A percentile compares a stretch with the other conserved stretches of the same genome.
Conservation (phyloP, 2,888 invertebrate genomes). For the Amaurobius ferox region DNA sequence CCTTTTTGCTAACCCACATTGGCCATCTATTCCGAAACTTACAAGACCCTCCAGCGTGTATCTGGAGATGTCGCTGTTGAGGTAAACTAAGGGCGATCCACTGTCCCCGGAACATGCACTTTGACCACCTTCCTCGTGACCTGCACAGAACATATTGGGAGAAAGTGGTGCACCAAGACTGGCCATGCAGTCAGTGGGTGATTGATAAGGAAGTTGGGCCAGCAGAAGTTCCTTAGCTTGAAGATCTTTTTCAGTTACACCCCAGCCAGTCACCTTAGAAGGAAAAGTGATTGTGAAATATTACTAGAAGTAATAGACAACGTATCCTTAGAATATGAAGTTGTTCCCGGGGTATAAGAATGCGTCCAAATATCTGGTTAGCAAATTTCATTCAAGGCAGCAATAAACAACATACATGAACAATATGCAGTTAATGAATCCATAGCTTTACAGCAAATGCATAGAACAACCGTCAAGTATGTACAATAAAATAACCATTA, state of each 20-base stretch:
- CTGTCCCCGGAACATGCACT: slow-evolving; percentile 65
- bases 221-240: slow-evolving; percentile 43
- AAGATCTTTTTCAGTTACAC: slow-evolving; percentile 48
- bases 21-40: background rate
- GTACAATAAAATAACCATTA: too few relatives aligned
- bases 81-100: slow-evolving; percentile 38
- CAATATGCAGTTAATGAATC: too few relatives aligned
- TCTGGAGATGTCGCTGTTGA: background rate
- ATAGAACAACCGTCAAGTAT: too few relatives aligned
- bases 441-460: too few relatives aligned
- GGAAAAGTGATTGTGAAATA: background rate
- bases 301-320: too few relatives aligned
- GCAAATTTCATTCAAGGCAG: too few relatives aligned
- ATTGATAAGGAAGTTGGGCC: slow-evolving; percentile 70
- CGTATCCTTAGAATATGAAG: too few relatives aligned
- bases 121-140: slow-evolving; percentile 32
- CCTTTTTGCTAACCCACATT: background rate
- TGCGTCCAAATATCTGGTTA: too few relatives aligned
- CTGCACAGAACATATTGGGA: slow-evolving; percentile 48
- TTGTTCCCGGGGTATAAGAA: too few relatives aligned
- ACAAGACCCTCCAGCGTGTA: slow-evolving; percentile 31
- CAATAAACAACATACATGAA: too few relatives aligned
- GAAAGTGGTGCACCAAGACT: slow-evolving; percentile 33
- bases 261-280: slow-evolving; percentile 73
- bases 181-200: slow-evolving; percentile 55